phyloP scores from a whole-genome alignment of 53 echinoderm and acorn worm species.

The Holothuria leucospilota region DNA sequence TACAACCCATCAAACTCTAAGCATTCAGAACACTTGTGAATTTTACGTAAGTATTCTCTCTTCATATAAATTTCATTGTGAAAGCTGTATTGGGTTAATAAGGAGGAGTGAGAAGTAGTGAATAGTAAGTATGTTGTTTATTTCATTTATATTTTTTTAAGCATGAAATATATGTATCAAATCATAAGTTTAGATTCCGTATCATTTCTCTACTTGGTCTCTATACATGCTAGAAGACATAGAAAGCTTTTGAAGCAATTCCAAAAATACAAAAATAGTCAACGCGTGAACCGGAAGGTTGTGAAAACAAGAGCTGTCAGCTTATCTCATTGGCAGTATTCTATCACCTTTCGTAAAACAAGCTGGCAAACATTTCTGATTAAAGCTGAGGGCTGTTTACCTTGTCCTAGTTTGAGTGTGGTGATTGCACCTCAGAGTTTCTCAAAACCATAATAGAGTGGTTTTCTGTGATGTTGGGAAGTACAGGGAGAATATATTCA shows the following conservation, averaged over 20 bases:
- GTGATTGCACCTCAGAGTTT: neutral
- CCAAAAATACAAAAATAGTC: slow-evolving; percentile 26
- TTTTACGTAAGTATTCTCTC: too few relatives aligned
- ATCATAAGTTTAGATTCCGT: too few relatives aligned
- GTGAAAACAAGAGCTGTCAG: slow-evolving; percentile 31
- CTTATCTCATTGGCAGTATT: slow-evolving; percentile 5
- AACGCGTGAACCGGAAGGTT: slow-evolving; percentile 6
- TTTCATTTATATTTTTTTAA: too few relatives aligned
- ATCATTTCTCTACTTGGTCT: neutral
- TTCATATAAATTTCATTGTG: too few relatives aligned
- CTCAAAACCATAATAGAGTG: neutral
- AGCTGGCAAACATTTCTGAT: slow-evolving; percentile 29
- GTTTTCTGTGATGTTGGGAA: too few relatives aligned
- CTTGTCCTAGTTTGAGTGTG: slow-evolving; percentile 25
- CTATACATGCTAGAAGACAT: neutral
- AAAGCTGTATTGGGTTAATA: too few relatives aligned
- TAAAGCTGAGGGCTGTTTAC: slow-evolving; percentile 43
- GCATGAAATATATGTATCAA: too few relatives aligned
- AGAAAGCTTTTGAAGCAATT: slow-evolving; percentile 23
- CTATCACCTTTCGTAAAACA: slow-evolving; percentile 5
- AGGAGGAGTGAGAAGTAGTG: too few relatives aligned
- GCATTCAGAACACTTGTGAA: too few relatives aligned
- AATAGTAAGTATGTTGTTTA: too few relatives aligned
- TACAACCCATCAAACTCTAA: too few relatives aligned
- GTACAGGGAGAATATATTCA: too few relatives aligned